phyloP scores from a whole-genome alignment of 2,797 vertebrate genomes.

The Falco novaeseelandiae region DNA sequence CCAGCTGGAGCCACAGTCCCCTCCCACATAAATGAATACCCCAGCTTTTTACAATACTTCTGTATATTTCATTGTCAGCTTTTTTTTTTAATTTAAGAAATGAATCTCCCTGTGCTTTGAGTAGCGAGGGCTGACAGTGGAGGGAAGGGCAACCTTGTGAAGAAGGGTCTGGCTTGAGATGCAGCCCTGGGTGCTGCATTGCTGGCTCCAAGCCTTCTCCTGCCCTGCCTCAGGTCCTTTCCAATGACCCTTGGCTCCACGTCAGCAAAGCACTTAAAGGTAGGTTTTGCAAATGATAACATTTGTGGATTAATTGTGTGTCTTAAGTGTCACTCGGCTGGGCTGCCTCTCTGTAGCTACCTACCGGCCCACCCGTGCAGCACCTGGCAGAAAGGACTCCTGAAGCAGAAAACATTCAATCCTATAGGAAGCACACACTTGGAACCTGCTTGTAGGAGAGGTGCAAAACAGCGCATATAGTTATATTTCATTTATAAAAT shows the following conservation, averaged over 20 bases:
- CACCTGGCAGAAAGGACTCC: neutral
- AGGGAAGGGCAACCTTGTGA: neutral
- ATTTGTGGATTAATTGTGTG: neutral
- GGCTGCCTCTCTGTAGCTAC: neutral
- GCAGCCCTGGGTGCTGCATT: neutral
- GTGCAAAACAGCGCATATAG: neutral
- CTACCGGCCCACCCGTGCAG: neutral
- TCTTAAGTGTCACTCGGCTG: neutral
- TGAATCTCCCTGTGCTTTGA: neutral
- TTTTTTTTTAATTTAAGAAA: neutral
- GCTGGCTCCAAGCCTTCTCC: neutral
- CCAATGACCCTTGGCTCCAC: neutral
- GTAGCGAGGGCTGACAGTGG: neutral
- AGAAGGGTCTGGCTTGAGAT: neutral
- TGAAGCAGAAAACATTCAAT: neutral
- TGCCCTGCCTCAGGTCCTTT: neutral
- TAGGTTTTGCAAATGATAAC: neutral
- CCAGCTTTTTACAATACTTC: neutral
- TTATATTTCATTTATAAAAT: no score
- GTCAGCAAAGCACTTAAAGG: neutral
- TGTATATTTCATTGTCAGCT: neutral
- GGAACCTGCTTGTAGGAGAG: neutral
- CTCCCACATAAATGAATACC: accelerated
- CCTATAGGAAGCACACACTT: neutral
- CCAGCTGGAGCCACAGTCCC: neutral